Evolutionary conservation across 2,888 invertebrate species (phyloP), one percentile per base, ranked within the genome.

Genomic region (Rotaria socialis): DNA sequence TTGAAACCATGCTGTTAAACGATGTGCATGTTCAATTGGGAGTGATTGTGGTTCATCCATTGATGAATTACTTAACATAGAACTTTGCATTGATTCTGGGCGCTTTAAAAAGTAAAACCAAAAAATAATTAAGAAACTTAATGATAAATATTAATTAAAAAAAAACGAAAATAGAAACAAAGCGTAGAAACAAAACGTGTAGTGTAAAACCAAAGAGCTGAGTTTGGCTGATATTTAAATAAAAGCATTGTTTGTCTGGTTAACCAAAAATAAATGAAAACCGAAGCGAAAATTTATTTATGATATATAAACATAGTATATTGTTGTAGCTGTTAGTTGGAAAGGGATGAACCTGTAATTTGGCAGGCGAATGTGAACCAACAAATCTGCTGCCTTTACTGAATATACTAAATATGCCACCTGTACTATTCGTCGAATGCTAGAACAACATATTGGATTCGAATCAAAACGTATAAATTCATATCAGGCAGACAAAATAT

Each of bases 1-100:
- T 80, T 80, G 75, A 80, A 80, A 80, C 75, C 75, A 80, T 43
- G 22, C 14, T 80, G 75, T 80, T 47, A 80, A 24, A 47, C 43
- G 22, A 22, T 80, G 2, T 4, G 47, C 75, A 43, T 80, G 22
- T 47, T 43, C 22, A 47, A 47, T 24, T 47, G 75, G 6, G 4
- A 80, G 22, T 47, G 75, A 43, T 80, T 80, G 75, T 10, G 47
- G 41, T 24, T 80, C 75, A 80, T 80, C 75, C 41, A 47, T 47
- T 22, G 75, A 80, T 47, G 75, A 47, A 47, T 14, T 10, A 67
- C 67, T 67, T 67, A 67, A 19, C 27, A 67, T 67, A 14, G 67
- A 67, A 35, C 67, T 67, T 67, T 67, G 67, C 27, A 35, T n/a
- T 47, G 75, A 80, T 47, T 80, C 75, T 16, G 47, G 75, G 24